Evolutionary conservation across 1,140 invertebrate genomes (phyloP).

Genomic region (Ladona fulva): DNA sequence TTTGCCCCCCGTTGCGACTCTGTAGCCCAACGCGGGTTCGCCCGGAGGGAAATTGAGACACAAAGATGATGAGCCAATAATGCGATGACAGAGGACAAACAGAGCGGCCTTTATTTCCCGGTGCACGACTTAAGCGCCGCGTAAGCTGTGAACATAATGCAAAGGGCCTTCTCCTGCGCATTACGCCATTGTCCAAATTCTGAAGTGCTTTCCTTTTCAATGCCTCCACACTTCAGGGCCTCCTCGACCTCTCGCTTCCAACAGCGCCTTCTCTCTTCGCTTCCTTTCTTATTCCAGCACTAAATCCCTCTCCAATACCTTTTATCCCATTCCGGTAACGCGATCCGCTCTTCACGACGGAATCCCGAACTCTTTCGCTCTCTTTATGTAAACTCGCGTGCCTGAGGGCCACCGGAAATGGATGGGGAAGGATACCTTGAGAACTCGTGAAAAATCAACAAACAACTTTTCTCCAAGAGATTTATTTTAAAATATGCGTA

Average conservation of each 20-base stretch:
- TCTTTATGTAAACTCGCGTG: not conserved
- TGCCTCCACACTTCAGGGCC: not conserved
- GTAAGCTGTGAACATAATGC: not conserved
- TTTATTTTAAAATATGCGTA: constrained; percentile 1
- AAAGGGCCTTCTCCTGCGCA: not conserved
- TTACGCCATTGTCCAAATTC: not conserved
- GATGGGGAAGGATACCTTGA: not conserved
- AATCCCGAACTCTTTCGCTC: not conserved
- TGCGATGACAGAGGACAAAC: not conserved
- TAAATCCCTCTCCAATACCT: not conserved
- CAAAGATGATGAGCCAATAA: constrained; percentile 1
- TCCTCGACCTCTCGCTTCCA: not conserved
- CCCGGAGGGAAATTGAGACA: not conserved
- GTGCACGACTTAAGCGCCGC: not conserved
- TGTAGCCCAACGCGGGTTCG: not conserved
- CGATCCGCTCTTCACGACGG: not conserved
- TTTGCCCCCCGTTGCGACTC: too few species aligned
- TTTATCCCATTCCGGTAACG: not conserved
- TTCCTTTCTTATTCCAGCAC: not conserved
- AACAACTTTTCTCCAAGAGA: not conserved
- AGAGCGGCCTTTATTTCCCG: not conserved
- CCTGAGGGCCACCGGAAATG: not conserved
- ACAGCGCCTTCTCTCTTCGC: not conserved
- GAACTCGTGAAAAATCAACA: not conserved
- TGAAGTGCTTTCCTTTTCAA: constrained; percentile 9